Base-by-base conservation (phyloP, 2,888 invertebrate species). In the Keiferia lycopersicella region DNA sequence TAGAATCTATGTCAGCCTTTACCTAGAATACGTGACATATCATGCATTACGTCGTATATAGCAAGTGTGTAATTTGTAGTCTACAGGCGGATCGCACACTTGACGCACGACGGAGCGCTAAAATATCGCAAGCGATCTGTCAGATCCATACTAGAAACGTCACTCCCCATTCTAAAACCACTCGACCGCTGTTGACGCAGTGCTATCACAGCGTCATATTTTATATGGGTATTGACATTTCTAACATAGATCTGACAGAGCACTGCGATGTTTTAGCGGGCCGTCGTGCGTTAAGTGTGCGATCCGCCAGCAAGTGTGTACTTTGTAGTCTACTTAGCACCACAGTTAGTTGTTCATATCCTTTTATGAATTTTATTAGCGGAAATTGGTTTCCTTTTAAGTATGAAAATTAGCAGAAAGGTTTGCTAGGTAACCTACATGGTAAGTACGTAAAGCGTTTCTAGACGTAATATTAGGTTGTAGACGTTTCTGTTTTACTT, bases 381-480 rank as follows among this genome's bases (percentile, higher is more conserved):
- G 45, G 45, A 45, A 50, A 50, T 50, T 8, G 18, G 1, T 20
- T 50, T 45, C 45, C 45, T 45, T n/a, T 16, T 45, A n/a, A n/a
- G n/a, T n/a, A 45, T 16, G 45, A n/a, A 45, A 45, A 45, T 45
- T 16, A 45, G 45, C 45, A n/a, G 45, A 50, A 50, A 50, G 50
- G 16, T 50, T 22, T 20, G 14, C 41, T 26, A 26, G 26, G n/a
- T 50, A n/a, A n/a, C n/a, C n/a, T n/a, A 20, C 18, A 50, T n/a
- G n/a, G n/a, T n/a, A 48, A 18, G 16, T n/a, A 50, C 0, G 20
- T 8, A 22, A n/a, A 3, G 45, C 6, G 2, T n/a, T 16, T 16
- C n/a, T n/a, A 11, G 45, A 16, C n/a, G 34, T 16, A 16, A n/a
- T 16, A 45, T 16, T 45, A 45, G 45, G n/a, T 45, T 16, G 1